These are phyloP conservation scores for Ptychadena robeensis DNA, from an alignment of 2,797 vertebrate genomes.

Conservation along the genomic window DNA sequence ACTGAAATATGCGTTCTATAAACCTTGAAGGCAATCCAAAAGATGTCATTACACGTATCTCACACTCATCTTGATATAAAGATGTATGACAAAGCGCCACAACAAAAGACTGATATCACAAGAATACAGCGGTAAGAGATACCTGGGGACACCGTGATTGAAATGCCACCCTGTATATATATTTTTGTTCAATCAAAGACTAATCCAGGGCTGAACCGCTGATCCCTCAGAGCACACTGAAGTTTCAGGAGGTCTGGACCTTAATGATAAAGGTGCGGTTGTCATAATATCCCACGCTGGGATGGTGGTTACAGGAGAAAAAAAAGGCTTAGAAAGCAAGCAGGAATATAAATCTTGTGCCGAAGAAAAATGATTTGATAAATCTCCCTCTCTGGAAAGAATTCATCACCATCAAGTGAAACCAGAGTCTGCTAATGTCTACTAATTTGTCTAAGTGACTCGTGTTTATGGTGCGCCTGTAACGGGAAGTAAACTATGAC, in stretches of 20 bases:
- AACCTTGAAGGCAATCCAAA: not conserved
- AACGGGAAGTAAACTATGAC: conserved; percentile 41
- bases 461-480: conserved; percentile 31
- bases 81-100: not conserved
- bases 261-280: conserved; percentile 1
- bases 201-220: not conserved
- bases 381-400: conserved; percentile 18
- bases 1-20: not conserved
- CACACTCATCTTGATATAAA: not conserved
- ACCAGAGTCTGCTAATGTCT: conserved; percentile 37
- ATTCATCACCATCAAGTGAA: conserved; percentile 48
- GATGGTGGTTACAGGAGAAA: not conserved
- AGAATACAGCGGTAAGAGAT: not conserved
- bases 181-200: not conserved
- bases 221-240: not conserved
- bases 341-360: conserved; percentile 29
- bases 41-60: not conserved
- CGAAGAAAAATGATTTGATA: conserved; percentile 25
- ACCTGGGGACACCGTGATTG: not conserved
- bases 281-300: not conserved
- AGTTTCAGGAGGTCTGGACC: not conserved
- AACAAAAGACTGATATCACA: not conserved
- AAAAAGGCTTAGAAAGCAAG: not conserved
- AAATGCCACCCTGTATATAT: not conserved
- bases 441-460: conserved; percentile 53